Evolutionary conservation across 2,888 invertebrate species (phyloP).

Genomic region (Aquatica leii): DNA sequence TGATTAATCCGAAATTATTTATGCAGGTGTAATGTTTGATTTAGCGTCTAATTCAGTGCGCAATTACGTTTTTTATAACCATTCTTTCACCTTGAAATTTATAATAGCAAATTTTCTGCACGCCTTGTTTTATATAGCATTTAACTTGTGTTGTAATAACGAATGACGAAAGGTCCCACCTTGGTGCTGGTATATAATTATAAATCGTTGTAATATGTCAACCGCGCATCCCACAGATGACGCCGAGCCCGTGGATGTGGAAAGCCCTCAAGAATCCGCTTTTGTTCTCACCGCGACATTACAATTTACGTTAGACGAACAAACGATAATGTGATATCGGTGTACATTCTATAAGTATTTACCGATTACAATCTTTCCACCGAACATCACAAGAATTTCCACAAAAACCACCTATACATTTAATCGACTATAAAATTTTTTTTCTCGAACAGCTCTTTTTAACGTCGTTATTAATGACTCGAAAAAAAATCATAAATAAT

Average conservation of each 20-base stretch:
- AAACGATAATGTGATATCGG: slow-evolving; percentile 34
- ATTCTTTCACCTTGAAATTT: slow-evolving; percentile 37
- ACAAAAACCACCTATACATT: too few species aligned
- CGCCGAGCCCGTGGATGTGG: slow-evolving; percentile 38
- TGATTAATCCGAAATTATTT: slow-evolving; percentile 18
- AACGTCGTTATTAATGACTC: background rate
- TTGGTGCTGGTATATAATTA: slow-evolving; percentile 43
- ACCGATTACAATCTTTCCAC: background rate
- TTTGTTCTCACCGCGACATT: slow-evolving; percentile 37
- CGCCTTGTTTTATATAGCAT: slow-evolving; percentile 38
- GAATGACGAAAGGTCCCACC: slow-evolving; percentile 46
- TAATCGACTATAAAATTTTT: too few species aligned
- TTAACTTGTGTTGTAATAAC: slow-evolving; percentile 40
- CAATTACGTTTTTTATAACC: slow-evolving; percentile 30
- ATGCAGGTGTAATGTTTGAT: slow-evolving; percentile 22
- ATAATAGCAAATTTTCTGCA: slow-evolving; percentile 36
- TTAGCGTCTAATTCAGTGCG: slow-evolving; percentile 22
- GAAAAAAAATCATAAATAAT: slow-evolving; percentile 14
- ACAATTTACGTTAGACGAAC: slow-evolving; percentile 29
- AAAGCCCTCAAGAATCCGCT: slow-evolving; percentile 34
- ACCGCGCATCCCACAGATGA: slow-evolving; percentile 44
- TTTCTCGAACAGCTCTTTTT: too few species aligned
- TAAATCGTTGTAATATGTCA: slow-evolving; percentile 46
- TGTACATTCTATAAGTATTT: slow-evolving; percentile 22
- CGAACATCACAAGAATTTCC: too few species aligned